Evolutionary conservation across 2,797 vertebrate genomes (phyloP), one percentile per base, ranked within the genome.

Genomic region (Aphelocoma californica): DNA sequence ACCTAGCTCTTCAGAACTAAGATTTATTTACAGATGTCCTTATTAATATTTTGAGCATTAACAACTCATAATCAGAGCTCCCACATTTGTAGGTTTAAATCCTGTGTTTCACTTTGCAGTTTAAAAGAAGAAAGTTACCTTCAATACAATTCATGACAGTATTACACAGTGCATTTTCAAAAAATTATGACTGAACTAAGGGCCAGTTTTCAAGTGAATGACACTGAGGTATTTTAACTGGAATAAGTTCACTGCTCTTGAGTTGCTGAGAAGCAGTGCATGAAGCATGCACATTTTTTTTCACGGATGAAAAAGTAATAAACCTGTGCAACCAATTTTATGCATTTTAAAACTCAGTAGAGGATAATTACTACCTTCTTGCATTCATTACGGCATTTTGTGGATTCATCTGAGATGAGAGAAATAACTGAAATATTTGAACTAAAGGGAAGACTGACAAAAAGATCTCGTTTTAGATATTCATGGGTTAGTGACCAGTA

Each of bases 191-290:
- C 57, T 77, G 91, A 86, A 48, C 48, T 81, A 79, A 84, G 80
- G 88, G 51, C 56, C 14, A 4, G 19, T 92, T 95, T 96, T 91
- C 95, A 84, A 81, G 88, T 88, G 86, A 96, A 90, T 81, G 95
- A 84, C 77, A 83, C 32, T 29, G 85, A 91, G 93, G 77, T 95
- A 97, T 97, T 97, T 92, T 96, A 84, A 53, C 90, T 95, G 81
- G 66, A 88, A 25, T 86, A 84, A 91, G 87, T 92, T 96, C 87
- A 86, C 26, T 72, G 73, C 64, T 89, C 85, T 94, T 40, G 32
- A 86, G 60, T 50, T 96, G 72, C 89, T 90, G 90, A 79, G 95
- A 94, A 97, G 91, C 91, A 84, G 95, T 92, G 91, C 95, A 65
- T 96, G 91, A 96, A 96, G 91, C 86, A 60, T 93, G 78, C 60